These are phyloP conservation scores for Muscina levida DNA, from an alignment of 2,888 invertebrate genomes.

Conservation along the genomic window DNA sequence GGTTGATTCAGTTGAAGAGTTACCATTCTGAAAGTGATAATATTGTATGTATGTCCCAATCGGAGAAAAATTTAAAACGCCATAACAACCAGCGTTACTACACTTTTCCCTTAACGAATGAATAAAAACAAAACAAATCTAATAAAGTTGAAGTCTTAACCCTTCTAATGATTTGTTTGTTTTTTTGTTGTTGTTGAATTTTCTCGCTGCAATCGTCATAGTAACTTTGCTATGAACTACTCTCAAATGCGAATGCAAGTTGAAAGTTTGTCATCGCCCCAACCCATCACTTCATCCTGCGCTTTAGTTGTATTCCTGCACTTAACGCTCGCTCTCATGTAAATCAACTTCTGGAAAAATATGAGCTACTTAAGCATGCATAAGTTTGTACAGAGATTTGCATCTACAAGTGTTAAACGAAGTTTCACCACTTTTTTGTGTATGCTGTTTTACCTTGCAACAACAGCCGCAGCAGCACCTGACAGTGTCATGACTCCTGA, in stretches of 20 bases:
- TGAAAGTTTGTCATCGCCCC: conserved; percentile 53
- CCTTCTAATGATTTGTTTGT: conserved; percentile 24
- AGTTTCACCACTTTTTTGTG: conserved; percentile 34
- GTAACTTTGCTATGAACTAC: conserved; percentile 16
- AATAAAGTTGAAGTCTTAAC: conserved; percentile 51
- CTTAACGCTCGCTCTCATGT: conserved; percentile 63
- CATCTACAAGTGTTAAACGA: conserved; percentile 67
- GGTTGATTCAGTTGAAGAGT: too few species aligned
- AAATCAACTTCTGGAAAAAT: conserved; percentile 67
- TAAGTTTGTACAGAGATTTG: conserved; percentile 69
- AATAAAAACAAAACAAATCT: conserved; percentile 15
- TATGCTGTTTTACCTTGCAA: background rate
- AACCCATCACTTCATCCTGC: background rate
- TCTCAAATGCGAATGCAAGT: conserved; percentile 21
- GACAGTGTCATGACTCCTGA: conserved; percentile 28
- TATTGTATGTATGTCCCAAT: too few species aligned
- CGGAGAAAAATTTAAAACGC: too few species aligned
- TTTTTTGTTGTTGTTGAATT: background rate
- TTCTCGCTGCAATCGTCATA: conserved; percentile 37
- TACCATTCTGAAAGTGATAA: too few species aligned
- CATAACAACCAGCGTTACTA: too few species aligned
- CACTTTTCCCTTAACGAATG: too few species aligned
- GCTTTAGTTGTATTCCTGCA: conserved; percentile 36
- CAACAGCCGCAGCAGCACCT: conserved; percentile 41
- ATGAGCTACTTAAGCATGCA: conserved; percentile 68